Conservation (phyloP, 2,113 vertebrate genomes). For the Neofelis nebulosa region DNA sequence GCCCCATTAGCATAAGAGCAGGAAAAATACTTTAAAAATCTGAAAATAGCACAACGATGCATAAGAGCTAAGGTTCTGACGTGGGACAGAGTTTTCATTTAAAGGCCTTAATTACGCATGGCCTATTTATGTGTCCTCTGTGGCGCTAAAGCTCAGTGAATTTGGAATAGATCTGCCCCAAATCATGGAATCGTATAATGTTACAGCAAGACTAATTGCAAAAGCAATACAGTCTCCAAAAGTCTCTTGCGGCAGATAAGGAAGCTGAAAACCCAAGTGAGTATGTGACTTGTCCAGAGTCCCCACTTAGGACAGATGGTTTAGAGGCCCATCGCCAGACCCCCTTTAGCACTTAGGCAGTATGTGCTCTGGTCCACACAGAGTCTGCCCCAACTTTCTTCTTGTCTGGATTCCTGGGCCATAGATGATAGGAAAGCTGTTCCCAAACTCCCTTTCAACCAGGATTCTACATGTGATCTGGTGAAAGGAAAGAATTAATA, state of each 20-base stretch:
- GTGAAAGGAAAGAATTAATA: background rate
- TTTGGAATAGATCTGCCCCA: background rate
- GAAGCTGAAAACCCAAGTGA: background rate
- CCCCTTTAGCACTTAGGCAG: background rate
- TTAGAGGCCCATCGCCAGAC: background rate
- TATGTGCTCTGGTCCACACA: background rate
- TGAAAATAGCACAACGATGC: background rate
- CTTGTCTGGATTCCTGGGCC: background rate
- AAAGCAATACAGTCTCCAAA: background rate
- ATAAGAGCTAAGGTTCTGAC: background rate
- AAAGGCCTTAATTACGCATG: background rate
- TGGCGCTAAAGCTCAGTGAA: background rate
- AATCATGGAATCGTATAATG: background rate
- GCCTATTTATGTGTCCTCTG: background rate
- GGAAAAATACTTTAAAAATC: slow-evolving; percentile 17
- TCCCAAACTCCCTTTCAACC: background rate
- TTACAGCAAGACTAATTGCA: background rate
- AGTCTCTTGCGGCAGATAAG: background rate
- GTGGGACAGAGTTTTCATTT: background rate
- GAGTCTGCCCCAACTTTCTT: background rate
- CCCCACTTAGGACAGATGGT: background rate
- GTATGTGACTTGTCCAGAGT: background rate
- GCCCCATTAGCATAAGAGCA: background rate
- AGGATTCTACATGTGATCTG: background rate
- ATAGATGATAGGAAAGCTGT: background rate